Percentiles rank a stretch among this genome's conserved stretches.
phyloP scores from a whole-genome alignment of 2,113 vertebrate genomes.

The Crotalus horridus region DNA sequence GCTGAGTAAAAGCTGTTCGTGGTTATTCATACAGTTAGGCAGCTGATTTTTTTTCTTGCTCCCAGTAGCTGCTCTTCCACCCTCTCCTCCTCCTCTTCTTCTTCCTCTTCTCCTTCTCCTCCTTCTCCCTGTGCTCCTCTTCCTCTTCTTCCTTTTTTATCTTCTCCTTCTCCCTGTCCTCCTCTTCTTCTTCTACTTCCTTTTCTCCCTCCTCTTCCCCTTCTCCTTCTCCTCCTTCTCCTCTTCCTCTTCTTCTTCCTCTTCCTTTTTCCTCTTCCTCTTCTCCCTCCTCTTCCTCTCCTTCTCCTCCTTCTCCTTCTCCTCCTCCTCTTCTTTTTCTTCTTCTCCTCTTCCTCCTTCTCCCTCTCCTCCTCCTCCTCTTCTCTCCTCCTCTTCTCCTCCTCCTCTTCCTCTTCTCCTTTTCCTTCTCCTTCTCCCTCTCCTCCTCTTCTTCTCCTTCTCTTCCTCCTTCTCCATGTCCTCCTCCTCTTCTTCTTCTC shows the following conservation, averaged over 20 bases:
- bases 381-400: background rate
- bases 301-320: no score
- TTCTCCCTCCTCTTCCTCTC: no score
- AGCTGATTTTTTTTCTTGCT: background rate
- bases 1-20: background rate
- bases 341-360: accelerated
- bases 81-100: background rate
- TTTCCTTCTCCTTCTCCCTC: no score
- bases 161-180: no score
- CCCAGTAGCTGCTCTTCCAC: background rate
- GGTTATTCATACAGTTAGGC: background rate
- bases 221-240: no score
- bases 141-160: no score
- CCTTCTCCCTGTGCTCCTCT: no score
- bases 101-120: no score
- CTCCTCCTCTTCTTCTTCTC: background rate
- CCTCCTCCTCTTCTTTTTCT: accelerated
- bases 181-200: no score
- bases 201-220: no score
- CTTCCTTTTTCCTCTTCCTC: no score
- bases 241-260: accelerated
- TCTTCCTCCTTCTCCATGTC: accelerated
- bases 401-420: background rate
- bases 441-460: accelerated
- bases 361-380: accelerated